These are phyloP conservation scores for Pachycephala philippinensis DNA, from an alignment of 2,113 vertebrate species.

Conservation along the genomic window DNA sequence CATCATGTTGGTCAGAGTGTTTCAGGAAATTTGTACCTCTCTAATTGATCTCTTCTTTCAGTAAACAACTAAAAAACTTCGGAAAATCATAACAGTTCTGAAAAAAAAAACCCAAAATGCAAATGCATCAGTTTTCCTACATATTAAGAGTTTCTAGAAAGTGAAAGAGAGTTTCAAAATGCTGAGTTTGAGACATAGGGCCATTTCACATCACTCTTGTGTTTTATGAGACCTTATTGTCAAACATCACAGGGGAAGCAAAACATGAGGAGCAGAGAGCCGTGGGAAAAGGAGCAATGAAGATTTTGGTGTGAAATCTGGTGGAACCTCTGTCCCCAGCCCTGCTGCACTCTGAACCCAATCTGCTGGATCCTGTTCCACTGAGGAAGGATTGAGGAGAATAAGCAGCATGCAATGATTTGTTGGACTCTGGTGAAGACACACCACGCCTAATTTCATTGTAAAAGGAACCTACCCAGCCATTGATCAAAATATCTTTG, in stretches of 20 bases:
- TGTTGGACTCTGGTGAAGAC: slow-evolving; percentile 19
- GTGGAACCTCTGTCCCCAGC: background rate
- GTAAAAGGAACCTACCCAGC: background rate
- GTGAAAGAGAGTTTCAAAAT: background rate
- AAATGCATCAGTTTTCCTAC: background rate
- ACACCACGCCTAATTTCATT: background rate
- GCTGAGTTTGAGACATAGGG: background rate
- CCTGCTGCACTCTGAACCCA: background rate
- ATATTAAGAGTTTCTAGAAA: background rate
- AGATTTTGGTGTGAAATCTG: background rate
- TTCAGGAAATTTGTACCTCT: background rate
- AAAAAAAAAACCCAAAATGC: no score
- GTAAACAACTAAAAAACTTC: background rate
- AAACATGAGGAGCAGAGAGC: background rate
- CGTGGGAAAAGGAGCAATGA: background rate
- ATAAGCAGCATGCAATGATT: background rate
- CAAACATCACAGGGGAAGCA: background rate
- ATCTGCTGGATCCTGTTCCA: background rate
- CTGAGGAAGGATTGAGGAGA: background rate
- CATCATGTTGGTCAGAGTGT: background rate
- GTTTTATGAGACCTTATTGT: background rate
- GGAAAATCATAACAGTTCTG: background rate
- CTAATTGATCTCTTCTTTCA: background rate
- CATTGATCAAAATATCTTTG: slow-evolving; percentile 48
- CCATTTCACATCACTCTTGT: background rate